Conservation (phyloP, 2,888 invertebrate species). For the Allygus modestus region DNA sequence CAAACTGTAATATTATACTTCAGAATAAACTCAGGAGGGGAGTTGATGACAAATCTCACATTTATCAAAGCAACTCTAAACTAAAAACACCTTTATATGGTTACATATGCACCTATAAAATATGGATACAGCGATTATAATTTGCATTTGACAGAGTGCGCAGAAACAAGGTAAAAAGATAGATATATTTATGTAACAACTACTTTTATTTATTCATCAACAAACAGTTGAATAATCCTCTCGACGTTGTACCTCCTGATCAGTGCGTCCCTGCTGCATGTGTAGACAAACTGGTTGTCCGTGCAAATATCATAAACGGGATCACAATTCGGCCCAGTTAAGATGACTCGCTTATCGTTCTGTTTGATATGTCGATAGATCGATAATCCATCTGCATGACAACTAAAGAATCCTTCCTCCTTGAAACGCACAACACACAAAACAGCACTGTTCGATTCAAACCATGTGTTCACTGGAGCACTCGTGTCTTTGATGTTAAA, state of each 20-base stretch:
- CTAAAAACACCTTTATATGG: no score
- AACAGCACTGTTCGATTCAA: slow-evolving; percentile 80
- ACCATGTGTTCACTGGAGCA: slow-evolving; percentile 73
- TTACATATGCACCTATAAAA: no score
- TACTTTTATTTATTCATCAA: slow-evolving; percentile 29
- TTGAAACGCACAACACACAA: slow-evolving; percentile 76
- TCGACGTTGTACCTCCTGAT: slow-evolving; percentile 80
- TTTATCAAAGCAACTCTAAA: no score
- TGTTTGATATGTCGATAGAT: slow-evolving; percentile 76
- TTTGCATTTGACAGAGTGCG: no score
- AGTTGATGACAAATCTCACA: no score
- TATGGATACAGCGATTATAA: no score
- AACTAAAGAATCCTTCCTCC: slow-evolving; percentile 77
- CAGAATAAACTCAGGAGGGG: no score
- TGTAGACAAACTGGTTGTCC: slow-evolving; percentile 79
- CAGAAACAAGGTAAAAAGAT: neutral
- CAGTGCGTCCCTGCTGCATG: slow-evolving; percentile 80
- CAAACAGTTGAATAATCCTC: slow-evolving; percentile 21
- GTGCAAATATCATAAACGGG: slow-evolving; percentile 81
- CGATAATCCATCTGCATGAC: slow-evolving; percentile 82
- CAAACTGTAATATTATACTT: no score
- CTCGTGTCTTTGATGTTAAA: slow-evolving; percentile 73
- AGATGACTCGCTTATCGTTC: slow-evolving; percentile 74
- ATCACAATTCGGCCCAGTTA: slow-evolving; percentile 85
- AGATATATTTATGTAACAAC: neutral